Conservation (phyloP, 2,888 invertebrate genomes). For the Drosophila rubida region DNA sequence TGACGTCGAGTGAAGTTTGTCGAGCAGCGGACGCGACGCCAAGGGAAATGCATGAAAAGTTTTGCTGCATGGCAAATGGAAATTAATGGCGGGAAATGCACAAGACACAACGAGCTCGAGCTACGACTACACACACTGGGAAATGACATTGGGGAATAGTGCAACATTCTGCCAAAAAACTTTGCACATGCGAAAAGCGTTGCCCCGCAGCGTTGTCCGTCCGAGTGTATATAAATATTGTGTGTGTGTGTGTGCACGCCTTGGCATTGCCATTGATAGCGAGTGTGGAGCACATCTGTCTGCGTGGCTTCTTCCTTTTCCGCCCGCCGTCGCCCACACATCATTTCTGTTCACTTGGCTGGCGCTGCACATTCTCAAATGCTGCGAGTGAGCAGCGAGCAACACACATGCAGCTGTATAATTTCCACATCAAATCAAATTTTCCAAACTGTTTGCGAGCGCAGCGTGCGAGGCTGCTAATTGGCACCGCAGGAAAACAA, state of each 20-base stretch:
- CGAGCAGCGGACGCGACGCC: no score
- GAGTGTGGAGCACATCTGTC: background rate
- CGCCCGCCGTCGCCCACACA: constrained; percentile 12
- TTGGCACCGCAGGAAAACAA: constrained; percentile 20
- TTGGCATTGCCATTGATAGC: constrained; percentile 29
- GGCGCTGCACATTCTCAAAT: constrained; percentile 16
- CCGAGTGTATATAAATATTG: background rate
- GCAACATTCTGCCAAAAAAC: constrained; percentile 33
- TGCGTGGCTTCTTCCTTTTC: background rate
- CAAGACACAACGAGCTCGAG: background rate
- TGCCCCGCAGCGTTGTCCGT: constrained; percentile 8
- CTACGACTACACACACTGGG: background rate
- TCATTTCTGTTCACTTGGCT: constrained; percentile 12
- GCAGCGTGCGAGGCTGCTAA: constrained; percentile 24
- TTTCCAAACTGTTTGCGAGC: constrained; percentile 22
- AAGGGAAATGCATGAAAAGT: constrained; percentile 2
- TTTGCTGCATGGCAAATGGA: constrained; percentile 6
- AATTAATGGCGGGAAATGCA: constrained; percentile 16
- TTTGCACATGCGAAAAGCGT: constrained; percentile 27
- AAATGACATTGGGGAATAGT: constrained; percentile 4
- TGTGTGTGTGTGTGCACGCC: background rate
- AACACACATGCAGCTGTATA: background rate
- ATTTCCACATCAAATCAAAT: constrained; percentile 23
- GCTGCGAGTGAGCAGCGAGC: background rate
- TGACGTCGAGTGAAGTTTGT: background rate